Conservation (phyloP, 2,888 invertebrate species). For the Drymonia ruficornis region DNA sequence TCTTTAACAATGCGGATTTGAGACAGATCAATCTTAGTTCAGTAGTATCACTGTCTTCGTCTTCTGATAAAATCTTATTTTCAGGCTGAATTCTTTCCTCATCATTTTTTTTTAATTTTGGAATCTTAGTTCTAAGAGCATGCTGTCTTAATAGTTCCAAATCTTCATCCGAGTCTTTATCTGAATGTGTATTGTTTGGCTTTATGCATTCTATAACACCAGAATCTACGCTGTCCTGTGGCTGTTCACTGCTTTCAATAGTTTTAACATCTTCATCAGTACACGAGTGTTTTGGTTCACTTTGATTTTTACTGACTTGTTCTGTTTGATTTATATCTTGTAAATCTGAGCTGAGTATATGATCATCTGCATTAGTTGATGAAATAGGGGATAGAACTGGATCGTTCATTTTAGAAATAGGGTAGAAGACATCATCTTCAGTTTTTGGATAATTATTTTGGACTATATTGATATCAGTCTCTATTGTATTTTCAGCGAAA, state of each 20-base stretch:
- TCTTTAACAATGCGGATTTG: conserved; percentile 88
- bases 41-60: conserved; percentile 86
- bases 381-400: conserved; percentile 31
- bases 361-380: conserved; percentile 26
- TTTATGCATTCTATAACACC: conserved; percentile 18
- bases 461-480: conserved; percentile 22
- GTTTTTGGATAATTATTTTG: background rate
- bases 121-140: conserved; percentile 74
- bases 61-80: conserved; percentile 61
- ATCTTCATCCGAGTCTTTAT: conserved; percentile 75
- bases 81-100: conserved; percentile 29
- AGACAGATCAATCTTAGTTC: conserved; percentile 87
- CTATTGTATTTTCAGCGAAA: conserved; percentile 28
- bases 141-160: conserved; percentile 72
- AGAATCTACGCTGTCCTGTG: conserved; percentile 45
- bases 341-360: conserved; percentile 16
- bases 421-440: background rate
- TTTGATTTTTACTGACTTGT: conserved; percentile 23
- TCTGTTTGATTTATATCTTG: conserved; percentile 19
- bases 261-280: conserved; percentile 47
- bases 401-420: conserved; percentile 16
- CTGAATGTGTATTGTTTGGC: conserved; percentile 27
- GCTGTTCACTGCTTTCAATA: conserved; percentile 17
- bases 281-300: conserved; percentile 53
- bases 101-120: conserved; percentile 46